phyloP scores from a whole-genome alignment of 35 echinoderm and acorn worm genomes.

The Ophiothrix spiculata region DNA sequence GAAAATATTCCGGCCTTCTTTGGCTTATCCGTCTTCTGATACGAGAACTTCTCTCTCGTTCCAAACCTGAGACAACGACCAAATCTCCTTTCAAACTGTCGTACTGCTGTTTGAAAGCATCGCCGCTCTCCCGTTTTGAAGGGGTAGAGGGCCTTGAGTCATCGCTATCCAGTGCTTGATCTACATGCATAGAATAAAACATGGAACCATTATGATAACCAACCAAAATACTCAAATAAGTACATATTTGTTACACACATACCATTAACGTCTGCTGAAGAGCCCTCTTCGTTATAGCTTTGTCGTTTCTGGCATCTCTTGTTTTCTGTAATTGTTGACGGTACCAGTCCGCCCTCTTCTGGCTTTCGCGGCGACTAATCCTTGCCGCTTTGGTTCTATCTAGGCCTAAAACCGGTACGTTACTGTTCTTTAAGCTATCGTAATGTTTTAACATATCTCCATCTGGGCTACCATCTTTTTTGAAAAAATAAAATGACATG shows the following conservation, averaged over 20 bases:
- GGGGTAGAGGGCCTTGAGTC: neutral
- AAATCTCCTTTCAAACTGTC: neutral
- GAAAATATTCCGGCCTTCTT: neutral
- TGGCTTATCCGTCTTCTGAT: neutral
- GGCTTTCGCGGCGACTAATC: neutral
- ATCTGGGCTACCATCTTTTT: neutral
- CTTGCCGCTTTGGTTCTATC: neutral
- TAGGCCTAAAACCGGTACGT: neutral
- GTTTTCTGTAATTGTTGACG: neutral
- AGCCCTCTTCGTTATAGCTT: neutral
- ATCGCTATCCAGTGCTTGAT: neutral
- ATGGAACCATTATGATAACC: neutral
- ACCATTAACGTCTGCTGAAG: neutral
- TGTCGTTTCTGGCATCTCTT: neutral
- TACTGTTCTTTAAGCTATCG: neutral
- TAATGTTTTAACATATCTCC: conserved; percentile 10
- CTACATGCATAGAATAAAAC: neutral
- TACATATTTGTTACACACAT: neutral
- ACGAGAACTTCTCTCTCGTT: neutral
- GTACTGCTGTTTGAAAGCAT: neutral
- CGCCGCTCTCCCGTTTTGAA: neutral
- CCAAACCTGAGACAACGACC: neutral
- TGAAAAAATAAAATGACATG: no score
- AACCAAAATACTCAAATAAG: neutral
- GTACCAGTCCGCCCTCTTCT: neutral